Conservation (phyloP, 2,113 vertebrate species). For the Otis tarda region DNA sequence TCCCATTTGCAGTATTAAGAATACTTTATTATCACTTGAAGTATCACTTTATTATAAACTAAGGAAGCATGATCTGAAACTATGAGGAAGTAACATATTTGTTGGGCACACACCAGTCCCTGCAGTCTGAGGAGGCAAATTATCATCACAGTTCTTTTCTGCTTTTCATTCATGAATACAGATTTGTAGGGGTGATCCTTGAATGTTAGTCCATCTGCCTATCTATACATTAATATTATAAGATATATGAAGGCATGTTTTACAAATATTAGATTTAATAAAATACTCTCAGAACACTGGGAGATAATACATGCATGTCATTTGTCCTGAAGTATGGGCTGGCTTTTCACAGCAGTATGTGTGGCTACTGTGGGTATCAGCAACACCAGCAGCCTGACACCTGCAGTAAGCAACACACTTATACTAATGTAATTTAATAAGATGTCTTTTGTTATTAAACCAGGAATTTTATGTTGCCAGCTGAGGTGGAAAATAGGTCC, state of each 20-base stretch:
- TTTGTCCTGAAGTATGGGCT: background rate
- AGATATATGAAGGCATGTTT: background rate
- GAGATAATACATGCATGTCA: background rate
- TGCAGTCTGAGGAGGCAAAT: background rate
- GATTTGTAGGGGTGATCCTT: background rate
- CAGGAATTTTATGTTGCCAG: background rate
- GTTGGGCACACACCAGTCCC: background rate
- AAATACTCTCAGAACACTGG: background rate
- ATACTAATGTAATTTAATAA: slow-evolving; percentile 38
- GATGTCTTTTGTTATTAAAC: slow-evolving; percentile 62
- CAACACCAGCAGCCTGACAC: slow-evolving; percentile 7
- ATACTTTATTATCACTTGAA: background rate
- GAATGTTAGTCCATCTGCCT: background rate
- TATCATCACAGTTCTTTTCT: background rate
- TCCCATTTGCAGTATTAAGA: background rate
- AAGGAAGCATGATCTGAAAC: background rate
- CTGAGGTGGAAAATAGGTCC: slow-evolving; percentile 37
- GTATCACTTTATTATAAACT: background rate
- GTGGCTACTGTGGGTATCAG: background rate
- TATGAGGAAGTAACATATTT: background rate
- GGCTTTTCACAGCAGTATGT: background rate
- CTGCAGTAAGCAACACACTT: slow-evolving; percentile 18
- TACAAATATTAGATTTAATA: slow-evolving; percentile 4
- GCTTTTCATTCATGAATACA: background rate
- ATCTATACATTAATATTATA: background rate